Percentiles rank a stretch among this genome's conserved stretches.
Conservation (phyloP, 2,113 vertebrate genomes). For the Cinclus mexicanus region DNA sequence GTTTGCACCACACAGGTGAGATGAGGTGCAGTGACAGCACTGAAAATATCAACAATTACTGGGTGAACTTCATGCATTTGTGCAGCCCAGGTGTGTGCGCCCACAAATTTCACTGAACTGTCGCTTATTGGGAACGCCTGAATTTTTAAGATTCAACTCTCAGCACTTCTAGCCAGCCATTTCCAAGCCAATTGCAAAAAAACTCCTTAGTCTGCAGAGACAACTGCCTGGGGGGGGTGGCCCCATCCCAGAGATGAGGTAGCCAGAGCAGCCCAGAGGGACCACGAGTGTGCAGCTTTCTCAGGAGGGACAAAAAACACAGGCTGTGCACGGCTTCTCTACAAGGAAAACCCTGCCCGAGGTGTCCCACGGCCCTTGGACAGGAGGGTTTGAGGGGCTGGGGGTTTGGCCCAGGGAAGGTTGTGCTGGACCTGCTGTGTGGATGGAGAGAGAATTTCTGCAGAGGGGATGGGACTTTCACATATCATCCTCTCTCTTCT, state of each 20-base stretch:
- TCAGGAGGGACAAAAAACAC: background rate
- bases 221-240: background rate
- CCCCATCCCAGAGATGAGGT: background rate
- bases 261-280: background rate
- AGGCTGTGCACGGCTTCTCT: background rate
- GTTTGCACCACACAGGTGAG: background rate
- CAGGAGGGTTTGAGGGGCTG: background rate
- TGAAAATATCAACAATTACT: background rate
- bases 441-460: background rate
- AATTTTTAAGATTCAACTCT: background rate
- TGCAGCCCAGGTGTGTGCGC: background rate
- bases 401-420: background rate
- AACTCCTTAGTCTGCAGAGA: background rate
- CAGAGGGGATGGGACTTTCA: background rate
- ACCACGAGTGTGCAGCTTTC: background rate
- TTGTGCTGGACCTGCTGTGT: background rate
- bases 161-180: background rate
- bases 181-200: background rate
- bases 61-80: fast-evolving
- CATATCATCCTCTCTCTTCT: background rate
- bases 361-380: background rate
- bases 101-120: background rate
- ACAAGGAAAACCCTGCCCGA: background rate
- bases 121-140: background rate
- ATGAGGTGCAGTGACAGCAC: background rate